Evolutionary conservation across 2,888 invertebrate genomes (phyloP).

Genomic region (Scelioninae gen. 2): DNA sequence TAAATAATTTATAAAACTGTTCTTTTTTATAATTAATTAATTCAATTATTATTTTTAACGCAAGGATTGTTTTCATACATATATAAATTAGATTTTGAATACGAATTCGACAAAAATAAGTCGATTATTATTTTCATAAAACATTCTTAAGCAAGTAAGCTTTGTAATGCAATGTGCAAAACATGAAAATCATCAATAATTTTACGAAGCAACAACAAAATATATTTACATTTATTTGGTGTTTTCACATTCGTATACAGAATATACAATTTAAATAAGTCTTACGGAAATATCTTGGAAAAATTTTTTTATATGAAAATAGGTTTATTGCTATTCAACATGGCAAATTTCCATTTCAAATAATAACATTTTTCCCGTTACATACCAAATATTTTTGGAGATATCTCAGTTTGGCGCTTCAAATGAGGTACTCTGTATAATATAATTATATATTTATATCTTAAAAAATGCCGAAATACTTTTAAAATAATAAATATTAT

Average conservation of each 20-base stretch:
- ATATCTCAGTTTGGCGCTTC: too few species aligned
- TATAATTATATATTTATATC: too few species aligned
- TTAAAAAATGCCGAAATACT: too few species aligned
- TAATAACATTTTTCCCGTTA: too few species aligned
- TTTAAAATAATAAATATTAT: too few species aligned
- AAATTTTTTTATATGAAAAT: too few species aligned
- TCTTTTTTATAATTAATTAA: background rate
- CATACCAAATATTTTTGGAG: too few species aligned
- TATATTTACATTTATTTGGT: slow-evolving; percentile 26
- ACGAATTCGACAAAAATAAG: slow-evolving; percentile 38
- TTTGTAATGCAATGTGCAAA: background rate
- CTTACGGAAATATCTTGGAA: too few species aligned
- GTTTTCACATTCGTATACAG: slow-evolving; percentile 15
- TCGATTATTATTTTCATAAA: background rate
- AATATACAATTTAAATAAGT: too few species aligned
- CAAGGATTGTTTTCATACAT: background rate
- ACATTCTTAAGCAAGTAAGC: background rate
- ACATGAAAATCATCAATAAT: background rate
- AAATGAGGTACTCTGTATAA: too few species aligned
- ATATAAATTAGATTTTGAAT: slow-evolving; percentile 14
- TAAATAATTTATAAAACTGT: slow-evolving; percentile 1
- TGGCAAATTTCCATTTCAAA: too few species aligned
- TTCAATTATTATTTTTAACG: background rate
- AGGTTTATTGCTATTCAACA: too few species aligned
- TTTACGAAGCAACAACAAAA: slow-evolving; percentile 3